Evolutionary conservation across 2,888 invertebrate species (phyloP).

Genomic region (Hypolimnas misippus): DNA sequence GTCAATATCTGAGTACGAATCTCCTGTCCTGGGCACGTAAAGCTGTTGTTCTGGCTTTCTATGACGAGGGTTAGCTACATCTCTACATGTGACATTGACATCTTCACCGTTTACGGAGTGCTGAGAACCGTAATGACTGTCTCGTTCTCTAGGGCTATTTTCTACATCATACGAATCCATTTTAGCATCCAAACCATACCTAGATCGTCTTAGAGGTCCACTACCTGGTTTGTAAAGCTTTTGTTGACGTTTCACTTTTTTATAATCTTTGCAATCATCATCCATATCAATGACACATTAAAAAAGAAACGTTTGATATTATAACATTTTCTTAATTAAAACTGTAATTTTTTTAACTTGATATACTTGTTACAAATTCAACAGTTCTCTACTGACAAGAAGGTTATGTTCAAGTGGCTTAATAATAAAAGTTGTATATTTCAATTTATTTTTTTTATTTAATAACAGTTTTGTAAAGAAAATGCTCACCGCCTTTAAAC

Average conservation of each 20-base stretch:
- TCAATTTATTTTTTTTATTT: slow-evolving; percentile 14
- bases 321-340: slow-evolving; percentile 50
- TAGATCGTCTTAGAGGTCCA: slow-evolving; percentile 88
- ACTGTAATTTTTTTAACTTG: slow-evolving; percentile 27
- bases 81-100: slow-evolving; percentile 56
- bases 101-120: slow-evolving; percentile 68
- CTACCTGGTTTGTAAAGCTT: slow-evolving; percentile 90
- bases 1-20: slow-evolving; percentile 63
- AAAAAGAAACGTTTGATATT: slow-evolving; percentile 54
- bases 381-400: slow-evolving; percentile 49
- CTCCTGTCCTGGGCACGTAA: slow-evolving; percentile 71
- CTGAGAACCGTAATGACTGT: slow-evolving; percentile 71
- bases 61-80: slow-evolving; percentile 57
- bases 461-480: slow-evolving; percentile 15
- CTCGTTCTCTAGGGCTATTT: slow-evolving; percentile 59
- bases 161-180: slow-evolving; percentile 76
- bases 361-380: slow-evolving; percentile 34
- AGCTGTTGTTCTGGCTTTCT: slow-evolving; percentile 78
- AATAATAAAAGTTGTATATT: slow-evolving; percentile 46
- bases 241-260: slow-evolving; percentile 87
- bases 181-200: slow-evolving; percentile 83
- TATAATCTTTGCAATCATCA: slow-evolving; percentile 83
- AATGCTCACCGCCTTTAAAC: slow-evolving; percentile 25
- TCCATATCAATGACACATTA: slow-evolving; percentile 76
- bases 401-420: slow-evolving; percentile 66